Evolutionary conservation across 2,797 vertebrate genomes (phyloP), one percentile per base, ranked within the genome.

Genomic region (Jordanella pulchra): DNA sequence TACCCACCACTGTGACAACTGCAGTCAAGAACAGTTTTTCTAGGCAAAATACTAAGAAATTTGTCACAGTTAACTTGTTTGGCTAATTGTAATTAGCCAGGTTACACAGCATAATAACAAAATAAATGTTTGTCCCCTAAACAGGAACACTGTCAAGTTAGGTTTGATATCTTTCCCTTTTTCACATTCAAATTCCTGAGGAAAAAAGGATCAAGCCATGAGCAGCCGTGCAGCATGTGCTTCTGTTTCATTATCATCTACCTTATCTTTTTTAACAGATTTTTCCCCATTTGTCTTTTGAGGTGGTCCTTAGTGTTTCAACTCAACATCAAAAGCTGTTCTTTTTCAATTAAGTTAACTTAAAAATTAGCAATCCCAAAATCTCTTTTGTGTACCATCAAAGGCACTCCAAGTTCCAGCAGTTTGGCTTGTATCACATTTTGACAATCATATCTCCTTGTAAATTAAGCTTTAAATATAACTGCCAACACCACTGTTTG

Each of bases 401-500:
- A 35, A 35, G 28, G 56, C 18, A 23, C 18, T 60, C 18, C 18
- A 35, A 23, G 13, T n/a, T 35, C 21, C 58, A 39, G 32, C 35
- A 61, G 7, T 39, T 61, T 21, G 35, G 21, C 32, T 39, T 13
- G 58, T 39, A 25, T 44, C 1, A 1, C 60, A 44, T 44, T 25
- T 27, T 64, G 13, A 64, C 15, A 64, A 44, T 64, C n/a, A 25
- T 44, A 25, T 2, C 23, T 44, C 23, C 42, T 15, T 25, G 23
- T 44, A 64, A 44, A 84, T 69, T 71, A 68, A 75, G 65, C 69
- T 67, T 39, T 21, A 53, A 75, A 83, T 48, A 48, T 18, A 47
- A 81, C 79, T 70, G n/a, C 63, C 73, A 76, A 86, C 72, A 85
- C 64, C 77, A 83, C 71, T 82, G 73, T 42, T 35, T 39, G 56